Evolutionary conservation across 2,113 vertebrate genomes (phyloP), one percentile per base, ranked within the genome.

Genomic region (Eolophus roseicapilla): DNA sequence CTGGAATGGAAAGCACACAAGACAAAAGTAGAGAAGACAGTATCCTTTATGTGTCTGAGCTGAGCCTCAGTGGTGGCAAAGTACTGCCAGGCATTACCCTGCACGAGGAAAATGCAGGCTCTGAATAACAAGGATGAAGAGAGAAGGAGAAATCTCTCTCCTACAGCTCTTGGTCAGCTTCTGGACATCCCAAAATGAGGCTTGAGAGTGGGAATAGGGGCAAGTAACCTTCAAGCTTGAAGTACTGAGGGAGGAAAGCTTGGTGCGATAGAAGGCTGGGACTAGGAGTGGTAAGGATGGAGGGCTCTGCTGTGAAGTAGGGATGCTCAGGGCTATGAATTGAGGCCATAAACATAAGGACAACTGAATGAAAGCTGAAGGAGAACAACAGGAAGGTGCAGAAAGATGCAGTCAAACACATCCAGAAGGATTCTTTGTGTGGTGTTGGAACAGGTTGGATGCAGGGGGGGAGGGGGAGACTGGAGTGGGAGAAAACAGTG

Each of bases 11-110:
- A 95, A 99, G 98, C 97, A 99, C 99, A 93, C 99, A 99, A 98
- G 99, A 99, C 98, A 99, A 99, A 98, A 99, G 98, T 98, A 98
- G 99, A 98, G 99, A 99, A 99, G 99, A 99, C 98, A 99, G 99
- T 99, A 99, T 99, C 99, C 98, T 99, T 99, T 97, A 64, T 89
- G 13, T 55, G 7, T 65, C 74, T 49, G 13, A 17, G 41, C 59
- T 33, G 23, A 3, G 10, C 13, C 17, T 41, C 55, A 1, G 59
- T 1, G 37, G 43, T 6, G 80, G 89, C 37, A 29, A 31, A 59
- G 71, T 11, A 3, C 68, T 49, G 77, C 91, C 86, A 88, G 86
- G 88, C 57, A 0, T 90, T 71, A 7, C 62, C 10, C 33, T 13
- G 60, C 25, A 55, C 0, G 4, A 75, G 62, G 74, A 82, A 11